Percentiles rank a stretch among this genome's conserved stretches.
Conservation (phyloP, 2,113 vertebrate genomes). For the Ondatra zibethicus region DNA sequence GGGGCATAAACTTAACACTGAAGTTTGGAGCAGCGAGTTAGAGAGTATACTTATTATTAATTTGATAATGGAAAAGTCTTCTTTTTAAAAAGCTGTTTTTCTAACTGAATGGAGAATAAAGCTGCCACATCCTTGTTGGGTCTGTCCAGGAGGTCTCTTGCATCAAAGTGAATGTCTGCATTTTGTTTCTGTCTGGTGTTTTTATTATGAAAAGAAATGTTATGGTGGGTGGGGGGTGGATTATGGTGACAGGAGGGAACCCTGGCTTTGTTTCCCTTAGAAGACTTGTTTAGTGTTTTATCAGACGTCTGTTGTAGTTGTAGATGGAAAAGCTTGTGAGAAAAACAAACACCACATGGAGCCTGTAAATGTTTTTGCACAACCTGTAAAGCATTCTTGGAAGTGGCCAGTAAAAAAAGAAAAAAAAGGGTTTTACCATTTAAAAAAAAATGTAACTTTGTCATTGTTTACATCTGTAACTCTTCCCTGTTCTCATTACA, state of each 20-base stretch:
- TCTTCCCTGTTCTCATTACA: slow-evolving; percentile 73
- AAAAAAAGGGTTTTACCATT: slow-evolving; percentile 77
- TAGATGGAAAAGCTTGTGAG: slow-evolving; percentile 79
- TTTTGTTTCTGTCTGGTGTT: slow-evolving; percentile 75
- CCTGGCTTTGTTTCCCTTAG: slow-evolving; percentile 65
- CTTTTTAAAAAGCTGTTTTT: slow-evolving; percentile 35
- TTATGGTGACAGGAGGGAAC: slow-evolving; percentile 14
- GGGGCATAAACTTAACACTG: not conserved
- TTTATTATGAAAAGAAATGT: slow-evolving; percentile 60
- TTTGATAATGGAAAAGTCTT: slow-evolving; percentile 52
- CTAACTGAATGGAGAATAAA: slow-evolving; percentile 57
- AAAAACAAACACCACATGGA: slow-evolving; percentile 70
- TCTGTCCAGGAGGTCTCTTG: slow-evolving; percentile 58
- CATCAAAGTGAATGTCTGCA: slow-evolving; percentile 72
- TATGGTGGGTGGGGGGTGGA: not conserved
- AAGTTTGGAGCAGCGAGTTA: not conserved
- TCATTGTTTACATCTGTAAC: slow-evolving; percentile 85
- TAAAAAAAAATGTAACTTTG: slow-evolving; percentile 81
- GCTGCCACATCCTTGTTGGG: slow-evolving; percentile 52
- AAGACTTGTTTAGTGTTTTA: slow-evolving; percentile 79
- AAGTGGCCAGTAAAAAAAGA: slow-evolving; percentile 83
- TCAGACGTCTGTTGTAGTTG: slow-evolving; percentile 78
- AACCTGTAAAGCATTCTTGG: slow-evolving; percentile 83
- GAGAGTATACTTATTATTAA: slow-evolving; percentile 32
- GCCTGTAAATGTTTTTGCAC: slow-evolving; percentile 82